Conservation (phyloP, 2,113 vertebrate genomes). For the Sakesphorus luctuosus region DNA sequence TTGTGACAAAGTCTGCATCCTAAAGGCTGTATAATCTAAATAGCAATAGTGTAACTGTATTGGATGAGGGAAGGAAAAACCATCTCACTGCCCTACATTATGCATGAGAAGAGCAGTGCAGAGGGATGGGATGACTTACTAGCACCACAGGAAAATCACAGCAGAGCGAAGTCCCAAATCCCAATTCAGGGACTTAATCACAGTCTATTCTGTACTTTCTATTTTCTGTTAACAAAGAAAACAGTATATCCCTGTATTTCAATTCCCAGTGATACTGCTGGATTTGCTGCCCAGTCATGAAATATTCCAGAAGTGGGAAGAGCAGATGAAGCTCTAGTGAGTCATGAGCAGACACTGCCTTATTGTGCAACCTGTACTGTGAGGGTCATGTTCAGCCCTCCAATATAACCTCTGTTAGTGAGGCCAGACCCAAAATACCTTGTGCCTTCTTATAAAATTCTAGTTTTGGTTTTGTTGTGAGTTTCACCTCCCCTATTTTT, state of each 20-base stretch:
- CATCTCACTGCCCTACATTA: neutral
- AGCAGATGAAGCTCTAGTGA: slow-evolving; percentile 23
- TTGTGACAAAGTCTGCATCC: neutral
- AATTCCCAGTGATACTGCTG: neutral
- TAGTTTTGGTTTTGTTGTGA: neutral
- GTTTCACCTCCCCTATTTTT: neutral
- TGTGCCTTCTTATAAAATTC: neutral
- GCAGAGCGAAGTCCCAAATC: slow-evolving; percentile 23
- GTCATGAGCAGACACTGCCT: slow-evolving; percentile 22
- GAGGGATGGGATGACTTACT: neutral
- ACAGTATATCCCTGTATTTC: neutral
- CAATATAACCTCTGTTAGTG: neutral
- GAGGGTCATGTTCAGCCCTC: neutral
- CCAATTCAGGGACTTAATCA: neutral
- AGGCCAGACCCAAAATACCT: neutral
- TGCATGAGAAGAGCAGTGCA: neutral
- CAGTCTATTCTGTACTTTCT: neutral
- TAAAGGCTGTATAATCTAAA: neutral
- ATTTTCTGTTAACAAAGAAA: slow-evolving; percentile 43
- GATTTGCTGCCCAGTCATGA: neutral
- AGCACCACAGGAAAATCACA: neutral
- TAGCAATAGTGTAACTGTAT: neutral
- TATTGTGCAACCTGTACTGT: neutral
- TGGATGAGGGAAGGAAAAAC: neutral
- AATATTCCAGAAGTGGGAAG: slow-evolving; percentile 26